A percentile compares a stretch with the other conserved stretches of the same genome.
Conservation (phyloP, 1,140 invertebrate genomes). For the Drosophila athabasca region DNA sequence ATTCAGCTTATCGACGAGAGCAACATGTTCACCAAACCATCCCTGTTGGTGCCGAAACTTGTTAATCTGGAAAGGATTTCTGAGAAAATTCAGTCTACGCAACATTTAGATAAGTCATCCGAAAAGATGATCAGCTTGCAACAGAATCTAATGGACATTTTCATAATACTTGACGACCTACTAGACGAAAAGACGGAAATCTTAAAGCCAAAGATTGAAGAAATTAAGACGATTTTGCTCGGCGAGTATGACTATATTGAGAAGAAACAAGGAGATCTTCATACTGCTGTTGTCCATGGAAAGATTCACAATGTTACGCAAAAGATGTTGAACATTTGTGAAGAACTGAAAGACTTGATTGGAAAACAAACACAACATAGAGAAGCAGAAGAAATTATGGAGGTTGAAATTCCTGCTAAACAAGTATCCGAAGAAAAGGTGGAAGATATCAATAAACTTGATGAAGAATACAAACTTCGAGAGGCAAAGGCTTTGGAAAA, state of each 20-base stretch:
- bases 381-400: slow-evolving; percentile 19
- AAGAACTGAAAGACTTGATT: slow-evolving; percentile 35
- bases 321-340: slow-evolving; percentile 44
- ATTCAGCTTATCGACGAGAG: slow-evolving; percentile 53
- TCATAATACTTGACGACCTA: slow-evolving; percentile 66
- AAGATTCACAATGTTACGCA: slow-evolving; percentile 46
- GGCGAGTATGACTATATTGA: slow-evolving; percentile 60
- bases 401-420: slow-evolving; percentile 15
- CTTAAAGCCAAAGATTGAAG: slow-evolving; percentile 44
- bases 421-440: slow-evolving; percentile 19
- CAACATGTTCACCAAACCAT: slow-evolving; percentile 55
- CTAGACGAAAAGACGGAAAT: slow-evolving; percentile 42
- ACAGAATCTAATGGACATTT: slow-evolving; percentile 71
- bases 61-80: slow-evolving; percentile 55
- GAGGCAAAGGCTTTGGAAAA: no score
- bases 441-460: not conserved
- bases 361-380: not conserved
- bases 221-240: slow-evolving; percentile 45
- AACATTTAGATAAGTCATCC: slow-evolving; percentile 57
- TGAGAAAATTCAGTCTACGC: slow-evolving; percentile 35
- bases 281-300: slow-evolving; percentile 33
- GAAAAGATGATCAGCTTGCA: slow-evolving; percentile 68
- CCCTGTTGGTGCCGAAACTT: slow-evolving; percentile 56
- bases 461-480: no score
- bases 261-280: slow-evolving; percentile 30